phyloP scores from a whole-genome alignment of 2,113 vertebrate genomes.

The Nestor notabilis region DNA sequence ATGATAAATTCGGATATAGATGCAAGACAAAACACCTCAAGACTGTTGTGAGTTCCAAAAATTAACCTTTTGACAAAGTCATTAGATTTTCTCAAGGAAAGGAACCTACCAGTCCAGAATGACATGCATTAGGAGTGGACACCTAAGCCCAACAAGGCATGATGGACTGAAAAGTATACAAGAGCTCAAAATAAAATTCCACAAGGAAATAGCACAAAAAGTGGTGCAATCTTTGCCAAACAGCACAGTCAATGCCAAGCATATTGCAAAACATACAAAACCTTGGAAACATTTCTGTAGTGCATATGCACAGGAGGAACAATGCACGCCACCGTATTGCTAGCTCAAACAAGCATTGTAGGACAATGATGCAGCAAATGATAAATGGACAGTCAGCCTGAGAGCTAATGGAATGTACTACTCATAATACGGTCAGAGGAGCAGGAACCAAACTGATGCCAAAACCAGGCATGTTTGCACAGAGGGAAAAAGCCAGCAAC shows the following conservation, averaged over 20 bases:
- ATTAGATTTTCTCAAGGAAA: background rate
- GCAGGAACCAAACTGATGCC: background rate
- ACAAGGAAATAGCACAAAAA: background rate
- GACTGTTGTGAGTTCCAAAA: background rate
- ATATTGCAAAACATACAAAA: background rate
- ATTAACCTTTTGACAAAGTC: background rate
- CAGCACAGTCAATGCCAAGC: background rate
- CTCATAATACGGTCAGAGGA: background rate
- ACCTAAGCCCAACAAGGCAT: background rate
- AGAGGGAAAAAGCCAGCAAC: background rate
- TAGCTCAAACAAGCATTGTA: background rate
- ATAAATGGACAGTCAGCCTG: background rate
- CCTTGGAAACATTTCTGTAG: background rate
- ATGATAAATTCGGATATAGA: background rate
- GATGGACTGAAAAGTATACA: background rate
- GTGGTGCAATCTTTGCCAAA: background rate
- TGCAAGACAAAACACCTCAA: background rate
- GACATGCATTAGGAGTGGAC: background rate
- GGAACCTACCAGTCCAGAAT: background rate
- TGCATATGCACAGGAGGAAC: background rate
- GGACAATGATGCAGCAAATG: background rate
- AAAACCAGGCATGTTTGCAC: background rate
- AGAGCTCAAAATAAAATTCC: background rate
- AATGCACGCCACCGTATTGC: rapidly evolving
- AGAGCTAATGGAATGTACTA: background rate